phyloP scores from a whole-genome alignment of 2,113 vertebrate species.

The Neogale vison region DNA sequence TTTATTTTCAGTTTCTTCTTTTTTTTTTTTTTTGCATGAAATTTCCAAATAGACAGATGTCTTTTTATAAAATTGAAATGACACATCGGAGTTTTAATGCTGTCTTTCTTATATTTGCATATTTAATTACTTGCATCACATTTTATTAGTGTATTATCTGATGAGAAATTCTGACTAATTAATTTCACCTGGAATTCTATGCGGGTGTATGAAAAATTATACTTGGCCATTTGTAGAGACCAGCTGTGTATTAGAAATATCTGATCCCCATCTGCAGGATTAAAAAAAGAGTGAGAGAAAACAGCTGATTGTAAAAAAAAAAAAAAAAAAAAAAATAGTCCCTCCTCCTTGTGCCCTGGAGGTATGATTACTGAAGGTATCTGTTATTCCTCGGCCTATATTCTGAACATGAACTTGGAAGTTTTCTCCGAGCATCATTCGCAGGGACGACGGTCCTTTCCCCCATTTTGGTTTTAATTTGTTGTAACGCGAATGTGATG shows the following conservation, averaged over 20 bases:
- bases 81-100: conserved; percentile 73
- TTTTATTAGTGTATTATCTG: conserved; percentile 82
- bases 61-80: conserved; percentile 80
- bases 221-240: conserved; percentile 78
- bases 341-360: conserved; percentile 73
- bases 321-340: conserved; percentile 33
- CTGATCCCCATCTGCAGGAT: conserved; percentile 78
- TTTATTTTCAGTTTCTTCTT: conserved; percentile 47
- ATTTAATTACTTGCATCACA: conserved; percentile 82
- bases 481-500: conserved; percentile 67
- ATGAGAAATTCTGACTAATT: conserved; percentile 81
- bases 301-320: conserved; percentile 82
- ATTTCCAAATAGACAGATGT: conserved; percentile 79
- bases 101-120: conserved; percentile 78
- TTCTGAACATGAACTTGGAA: conserved; percentile 72
- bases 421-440: conserved; percentile 70
- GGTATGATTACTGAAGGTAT: conserved; percentile 82
- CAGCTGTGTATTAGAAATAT: conserved; percentile 84
- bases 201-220: conserved; percentile 75
- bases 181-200: conserved; percentile 85
- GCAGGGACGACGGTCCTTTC: conserved; percentile 66
- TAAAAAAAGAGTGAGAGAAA: conserved; percentile 73
- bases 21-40: conserved; percentile 52
- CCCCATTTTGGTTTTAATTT: conserved; percentile 81
- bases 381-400: conserved; percentile 78